phyloP scores from a whole-genome alignment of 2,888 invertebrate genomes.

The Paralinhomoeus sp. region DNA sequence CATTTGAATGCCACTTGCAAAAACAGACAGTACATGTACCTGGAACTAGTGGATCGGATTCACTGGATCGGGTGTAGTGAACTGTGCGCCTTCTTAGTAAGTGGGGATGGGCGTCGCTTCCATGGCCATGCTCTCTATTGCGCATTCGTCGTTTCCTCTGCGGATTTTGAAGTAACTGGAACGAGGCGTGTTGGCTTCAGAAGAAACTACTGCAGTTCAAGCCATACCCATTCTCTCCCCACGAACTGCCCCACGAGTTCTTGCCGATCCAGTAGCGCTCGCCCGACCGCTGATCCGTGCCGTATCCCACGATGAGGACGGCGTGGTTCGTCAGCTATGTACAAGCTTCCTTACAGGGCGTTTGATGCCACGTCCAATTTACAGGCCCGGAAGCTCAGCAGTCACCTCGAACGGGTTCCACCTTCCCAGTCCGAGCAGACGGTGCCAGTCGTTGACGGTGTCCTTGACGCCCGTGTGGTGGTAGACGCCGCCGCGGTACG shows the following conservation, averaged over 20 bases:
- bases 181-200: too few species aligned
- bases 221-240: conserved; percentile 22
- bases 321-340: conserved; percentile 32
- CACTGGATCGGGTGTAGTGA: too few species aligned
- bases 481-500: conserved; percentile 30
- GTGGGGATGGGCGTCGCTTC: conserved; percentile 11
- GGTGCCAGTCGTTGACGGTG: background rate
- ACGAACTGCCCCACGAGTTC: conserved; percentile 25
- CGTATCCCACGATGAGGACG: conserved; percentile 32
- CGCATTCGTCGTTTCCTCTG: conserved; percentile 26
- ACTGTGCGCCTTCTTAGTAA: too few species aligned
- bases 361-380: too few species aligned
- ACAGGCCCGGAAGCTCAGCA: too few species aligned
- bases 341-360: conserved; percentile 19
- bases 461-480: conserved; percentile 22
- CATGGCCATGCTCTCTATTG: conserved; percentile 27
- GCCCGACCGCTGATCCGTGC: conserved; percentile 22
- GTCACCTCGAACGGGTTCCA: conserved; percentile 30
- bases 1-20: too few species aligned
- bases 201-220: too few species aligned
- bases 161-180: conserved; percentile 12
- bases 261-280: conserved; percentile 28
- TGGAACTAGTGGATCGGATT: too few species aligned
- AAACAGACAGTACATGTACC: too few species aligned
- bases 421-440: conserved; percentile 7